Evolutionary conservation across 1,140 invertebrate species (phyloP).

Genomic region (Tetranychus urticae): DNA sequence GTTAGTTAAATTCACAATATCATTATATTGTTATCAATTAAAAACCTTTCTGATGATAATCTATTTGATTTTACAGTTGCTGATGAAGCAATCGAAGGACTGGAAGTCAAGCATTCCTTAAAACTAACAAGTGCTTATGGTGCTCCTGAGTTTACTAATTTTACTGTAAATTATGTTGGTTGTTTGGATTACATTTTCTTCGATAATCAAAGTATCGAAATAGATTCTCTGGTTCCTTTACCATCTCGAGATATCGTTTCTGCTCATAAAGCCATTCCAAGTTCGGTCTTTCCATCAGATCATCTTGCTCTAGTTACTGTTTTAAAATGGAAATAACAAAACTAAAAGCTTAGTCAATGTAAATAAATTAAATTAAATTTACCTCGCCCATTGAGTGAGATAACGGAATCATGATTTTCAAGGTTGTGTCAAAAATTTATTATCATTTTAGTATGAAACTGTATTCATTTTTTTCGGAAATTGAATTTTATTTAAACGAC

Average conservation of each 20-base stretch:
- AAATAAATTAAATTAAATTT: too few relatives aligned
- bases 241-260: conserved; percentile 46
- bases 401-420: too few relatives aligned
- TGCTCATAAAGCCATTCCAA: conserved; percentile 46
- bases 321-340: conserved; percentile 29
- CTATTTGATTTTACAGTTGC: conserved; percentile 23
- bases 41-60: not conserved
- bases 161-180: conserved; percentile 48
- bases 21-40: conserved; percentile 5
- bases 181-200: conserved; percentile 72
- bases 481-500: too few relatives aligned
- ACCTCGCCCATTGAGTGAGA: too few relatives aligned
- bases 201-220: conserved; percentile 8
- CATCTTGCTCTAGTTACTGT: conserved; percentile 66
- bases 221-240: conserved; percentile 36
- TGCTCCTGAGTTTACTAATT: conserved; percentile 49
- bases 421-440: too few relatives aligned
- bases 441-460: too few relatives aligned
- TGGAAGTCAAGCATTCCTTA: conserved; percentile 46
- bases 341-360: too few relatives aligned
- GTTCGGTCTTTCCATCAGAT: conserved; percentile 66
- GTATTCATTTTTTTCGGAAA: too few relatives aligned
- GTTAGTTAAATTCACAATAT: conserved; percentile 27
- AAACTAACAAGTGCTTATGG: conserved; percentile 23
- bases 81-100: conserved; percentile 32